These are phyloP conservation scores for Gorsachius magnificus DNA, from an alignment of 2,797 vertebrate species.

Conservation along the genomic window DNA sequence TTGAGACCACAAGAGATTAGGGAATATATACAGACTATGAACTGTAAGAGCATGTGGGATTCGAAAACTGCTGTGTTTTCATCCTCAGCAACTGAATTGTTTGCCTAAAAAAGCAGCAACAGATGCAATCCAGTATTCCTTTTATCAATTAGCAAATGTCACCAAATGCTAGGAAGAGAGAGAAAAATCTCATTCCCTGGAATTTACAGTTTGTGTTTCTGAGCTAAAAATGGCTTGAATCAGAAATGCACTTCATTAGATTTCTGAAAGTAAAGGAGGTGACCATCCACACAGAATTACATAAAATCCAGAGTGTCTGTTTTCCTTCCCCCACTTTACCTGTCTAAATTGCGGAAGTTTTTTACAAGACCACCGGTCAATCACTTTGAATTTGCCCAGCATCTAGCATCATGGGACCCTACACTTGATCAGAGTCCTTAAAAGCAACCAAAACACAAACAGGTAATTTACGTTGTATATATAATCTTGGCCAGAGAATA, in stretches of 20 bases:
- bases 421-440: neutral
- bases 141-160: constrained; percentile 24
- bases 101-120: neutral
- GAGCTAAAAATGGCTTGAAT: constrained; percentile 2
- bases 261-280: neutral
- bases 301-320: neutral
- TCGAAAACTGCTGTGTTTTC: neutral
- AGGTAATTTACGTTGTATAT: neutral
- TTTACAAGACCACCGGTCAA: neutral
- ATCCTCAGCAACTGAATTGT: neutral
- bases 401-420: neutral
- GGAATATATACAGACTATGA: neutral
- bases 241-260: neutral
- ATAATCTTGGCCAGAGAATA: neutral
- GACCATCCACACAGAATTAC: neutral
- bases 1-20: neutral
- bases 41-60: neutral
- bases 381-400: neutral
- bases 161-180: neutral
- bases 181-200: neutral
- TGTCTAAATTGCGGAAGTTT: neutral
- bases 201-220: neutral
- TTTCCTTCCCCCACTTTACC: neutral
- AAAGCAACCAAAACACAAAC: neutral
- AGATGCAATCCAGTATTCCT: constrained; percentile 1